These are phyloP conservation scores for Sminthurinus aureus DNA, from an alignment of 2,888 invertebrate species.

Conservation along the genomic window DNA sequence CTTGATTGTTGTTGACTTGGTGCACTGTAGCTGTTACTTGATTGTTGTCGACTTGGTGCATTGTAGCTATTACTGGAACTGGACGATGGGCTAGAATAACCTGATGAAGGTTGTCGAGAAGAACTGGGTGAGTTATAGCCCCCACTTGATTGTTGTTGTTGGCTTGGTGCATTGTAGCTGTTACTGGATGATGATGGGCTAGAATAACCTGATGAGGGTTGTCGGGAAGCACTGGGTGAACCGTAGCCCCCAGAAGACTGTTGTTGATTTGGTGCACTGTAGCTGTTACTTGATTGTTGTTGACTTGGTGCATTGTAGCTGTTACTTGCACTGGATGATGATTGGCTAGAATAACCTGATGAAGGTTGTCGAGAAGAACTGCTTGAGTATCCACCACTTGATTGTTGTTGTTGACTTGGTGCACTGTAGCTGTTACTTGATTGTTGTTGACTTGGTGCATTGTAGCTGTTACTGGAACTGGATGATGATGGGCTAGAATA, in stretches of 20 bases:
- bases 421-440: too few relatives aligned
- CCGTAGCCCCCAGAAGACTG: too few relatives aligned
- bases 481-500: neutral
- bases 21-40: too few relatives aligned
- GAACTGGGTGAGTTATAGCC: neutral
- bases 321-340: neutral
- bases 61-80: too few relatives aligned
- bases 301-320: too few relatives aligned
- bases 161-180: too few relatives aligned
- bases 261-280: too few relatives aligned
- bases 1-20: too few relatives aligned
- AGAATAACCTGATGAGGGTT: neutral
- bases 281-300: too few relatives aligned
- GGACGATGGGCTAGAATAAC: neutral
- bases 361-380: neutral
- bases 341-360: neutral
- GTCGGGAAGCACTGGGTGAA: neutral
- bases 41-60: too few relatives aligned
- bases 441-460: too few relatives aligned
- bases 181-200: neutral
- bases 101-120: neutral
- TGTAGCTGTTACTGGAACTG: neutral
- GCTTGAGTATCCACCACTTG: neutral
- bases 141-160: neutral
- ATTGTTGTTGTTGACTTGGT: too few relatives aligned